phyloP scores from a whole-genome alignment of 2,888 invertebrate species.

The Heliconius sara region DNA sequence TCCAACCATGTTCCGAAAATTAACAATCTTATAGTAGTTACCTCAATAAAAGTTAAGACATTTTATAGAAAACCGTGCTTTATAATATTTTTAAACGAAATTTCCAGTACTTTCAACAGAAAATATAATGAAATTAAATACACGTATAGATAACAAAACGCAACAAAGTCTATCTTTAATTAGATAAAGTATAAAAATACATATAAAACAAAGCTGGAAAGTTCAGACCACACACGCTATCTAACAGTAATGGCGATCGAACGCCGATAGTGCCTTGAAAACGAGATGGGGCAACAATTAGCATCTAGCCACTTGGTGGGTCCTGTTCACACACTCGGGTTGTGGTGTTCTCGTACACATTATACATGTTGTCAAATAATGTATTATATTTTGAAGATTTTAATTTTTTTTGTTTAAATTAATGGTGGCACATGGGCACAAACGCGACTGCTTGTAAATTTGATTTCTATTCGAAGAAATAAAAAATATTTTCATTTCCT shows the following conservation, averaged over 20 bases:
- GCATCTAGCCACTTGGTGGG: constrained; percentile 52
- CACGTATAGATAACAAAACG: background rate
- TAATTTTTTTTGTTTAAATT: too few relatives aligned
- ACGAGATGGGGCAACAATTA: constrained; percentile 66
- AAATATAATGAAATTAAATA: background rate
- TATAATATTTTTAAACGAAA: too few relatives aligned
- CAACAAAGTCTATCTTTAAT: constrained; percentile 8
- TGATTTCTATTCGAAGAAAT: too few relatives aligned
- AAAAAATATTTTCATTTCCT: too few relatives aligned
- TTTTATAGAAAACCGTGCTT: background rate
- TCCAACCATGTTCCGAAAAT: too few relatives aligned
- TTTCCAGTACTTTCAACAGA: too few relatives aligned
- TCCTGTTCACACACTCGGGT: constrained; percentile 1
- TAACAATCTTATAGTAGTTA: too few relatives aligned
- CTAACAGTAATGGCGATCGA: constrained; percentile 49
- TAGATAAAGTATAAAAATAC: constrained; percentile 27
- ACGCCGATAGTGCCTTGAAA: constrained; percentile 40
- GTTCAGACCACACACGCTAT: constrained; percentile 46
- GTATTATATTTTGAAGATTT: too few relatives aligned
- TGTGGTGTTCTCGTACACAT: too few relatives aligned
- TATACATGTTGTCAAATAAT: too few relatives aligned
- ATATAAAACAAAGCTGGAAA: constrained; percentile 31
- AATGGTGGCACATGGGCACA: too few relatives aligned
- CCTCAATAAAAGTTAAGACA: background rate
- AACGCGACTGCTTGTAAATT: too few relatives aligned